Conservation (phyloP, 2,888 invertebrate genomes). For the Pristionchus fissidentatus region DNA sequence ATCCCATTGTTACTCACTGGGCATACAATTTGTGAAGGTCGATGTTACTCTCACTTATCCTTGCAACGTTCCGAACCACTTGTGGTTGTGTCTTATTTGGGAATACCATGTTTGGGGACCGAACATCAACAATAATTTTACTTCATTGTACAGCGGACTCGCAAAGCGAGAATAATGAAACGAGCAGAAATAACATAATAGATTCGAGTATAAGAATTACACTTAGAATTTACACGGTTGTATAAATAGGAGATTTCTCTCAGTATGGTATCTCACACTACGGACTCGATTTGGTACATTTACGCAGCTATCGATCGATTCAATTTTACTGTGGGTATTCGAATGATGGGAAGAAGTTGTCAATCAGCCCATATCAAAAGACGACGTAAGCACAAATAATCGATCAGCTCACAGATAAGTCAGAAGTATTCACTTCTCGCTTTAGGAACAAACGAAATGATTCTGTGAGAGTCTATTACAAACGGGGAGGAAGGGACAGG, state of each 20-base stretch:
- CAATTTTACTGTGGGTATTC: neutral
- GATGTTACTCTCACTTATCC: neutral
- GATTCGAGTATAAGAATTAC: neutral
- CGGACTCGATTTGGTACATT: constrained; percentile 25
- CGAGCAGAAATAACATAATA: constrained; percentile 30
- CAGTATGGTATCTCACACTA: constrained; percentile 16
- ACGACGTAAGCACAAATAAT: constrained; percentile 41
- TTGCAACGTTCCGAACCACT: no score
- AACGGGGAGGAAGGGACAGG: neutral
- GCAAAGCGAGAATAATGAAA: neutral
- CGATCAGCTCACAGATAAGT: constrained; percentile 20
- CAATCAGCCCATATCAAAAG: constrained; percentile 43
- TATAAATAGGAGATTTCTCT: constrained; percentile 31
- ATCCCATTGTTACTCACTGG: constrained; percentile 22
- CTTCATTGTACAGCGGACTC: constrained; percentile 2
- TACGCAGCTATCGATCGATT: no score
- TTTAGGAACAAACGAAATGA: neutral
- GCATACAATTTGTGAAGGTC: neutral
- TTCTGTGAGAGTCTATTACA: neutral
- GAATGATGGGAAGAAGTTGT: constrained; percentile 37
- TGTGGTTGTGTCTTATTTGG: no score
- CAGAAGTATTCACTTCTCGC: neutral
- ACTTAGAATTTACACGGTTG: neutral
- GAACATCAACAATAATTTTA: no score
- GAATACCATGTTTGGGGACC: no score